These are phyloP conservation scores for Anoplophora glabripennis DNA, from an alignment of 1,140 invertebrate genomes.

Conservation along the genomic window DNA sequence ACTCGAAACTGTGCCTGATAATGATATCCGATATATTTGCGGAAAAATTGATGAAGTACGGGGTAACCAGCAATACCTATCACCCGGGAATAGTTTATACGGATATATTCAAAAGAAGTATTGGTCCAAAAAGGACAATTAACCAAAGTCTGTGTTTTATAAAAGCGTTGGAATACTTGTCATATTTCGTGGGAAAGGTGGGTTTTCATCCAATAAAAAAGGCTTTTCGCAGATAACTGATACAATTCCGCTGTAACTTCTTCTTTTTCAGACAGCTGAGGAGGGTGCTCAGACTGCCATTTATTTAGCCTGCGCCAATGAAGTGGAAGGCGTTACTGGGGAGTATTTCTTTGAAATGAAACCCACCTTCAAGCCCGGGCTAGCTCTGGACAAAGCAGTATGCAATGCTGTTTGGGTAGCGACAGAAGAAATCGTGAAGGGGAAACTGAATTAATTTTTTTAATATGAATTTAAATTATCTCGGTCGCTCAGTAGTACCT, in stretches of 20 bases:
- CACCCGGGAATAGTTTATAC: constrained; percentile 3
- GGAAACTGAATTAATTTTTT: too few relatives aligned
- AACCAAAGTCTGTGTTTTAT: constrained; percentile 37
- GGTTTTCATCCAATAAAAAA: not conserved
- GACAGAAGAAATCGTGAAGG: not conserved
- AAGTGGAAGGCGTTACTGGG: constrained; percentile 22
- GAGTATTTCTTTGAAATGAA: constrained; percentile 21
- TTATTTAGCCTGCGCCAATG: constrained; percentile 17
- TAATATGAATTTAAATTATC: too few relatives aligned
- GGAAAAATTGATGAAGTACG: constrained; percentile 54
- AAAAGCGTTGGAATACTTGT: not conserved
- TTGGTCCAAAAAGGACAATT: constrained; percentile 52
- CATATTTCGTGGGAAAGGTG: too few relatives aligned
- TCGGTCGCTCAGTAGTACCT: too few relatives aligned
- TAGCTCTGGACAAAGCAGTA: not conserved
- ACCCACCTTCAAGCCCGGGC: constrained; percentile 6
- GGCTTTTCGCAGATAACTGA: too few relatives aligned
- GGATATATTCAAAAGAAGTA: constrained; percentile 37
- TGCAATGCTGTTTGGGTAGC: not conserved
- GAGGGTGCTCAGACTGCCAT: constrained; percentile 25
- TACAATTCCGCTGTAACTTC: too few relatives aligned
- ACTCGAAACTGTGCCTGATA: constrained; percentile 62
- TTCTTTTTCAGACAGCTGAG: constrained; percentile 17
- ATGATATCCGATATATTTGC: constrained; percentile 64
- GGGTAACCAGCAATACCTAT: constrained; percentile 10